A percentile compares a stretch with the other conserved stretches of the same genome.
Evolutionary conservation across 2,113 vertebrate genomes (phyloP).

Genomic region (Morone chrysops): DNA sequence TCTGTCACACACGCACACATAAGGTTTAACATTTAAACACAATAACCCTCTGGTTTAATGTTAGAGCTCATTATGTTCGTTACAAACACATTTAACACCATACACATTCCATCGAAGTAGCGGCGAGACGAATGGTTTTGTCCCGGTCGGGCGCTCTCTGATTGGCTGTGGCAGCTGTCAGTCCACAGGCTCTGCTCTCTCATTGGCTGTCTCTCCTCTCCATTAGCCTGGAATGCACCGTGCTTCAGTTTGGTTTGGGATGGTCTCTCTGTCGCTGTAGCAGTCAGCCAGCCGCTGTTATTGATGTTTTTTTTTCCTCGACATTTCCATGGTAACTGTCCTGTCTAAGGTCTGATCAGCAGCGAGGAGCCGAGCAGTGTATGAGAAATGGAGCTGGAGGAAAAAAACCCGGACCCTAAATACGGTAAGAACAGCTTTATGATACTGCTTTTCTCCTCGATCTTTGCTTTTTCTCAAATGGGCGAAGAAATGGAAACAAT

Average conservation of each 20-base stretch:
- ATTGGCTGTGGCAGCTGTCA: slow-evolving; percentile 58
- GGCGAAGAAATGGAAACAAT: slow-evolving; percentile 75
- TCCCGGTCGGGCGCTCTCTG: not conserved
- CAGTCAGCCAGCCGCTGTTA: slow-evolving; percentile 21
- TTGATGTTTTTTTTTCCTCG: slow-evolving; percentile 54
- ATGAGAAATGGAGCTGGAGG: slow-evolving; percentile 77
- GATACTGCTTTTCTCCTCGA: not conserved
- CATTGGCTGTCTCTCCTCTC: slow-evolving; percentile 61
- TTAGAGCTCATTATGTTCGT: not conserved
- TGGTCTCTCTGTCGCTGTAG: slow-evolving; percentile 8
- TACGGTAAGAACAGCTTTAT: slow-evolving; percentile 71
- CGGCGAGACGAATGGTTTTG: not conserved
- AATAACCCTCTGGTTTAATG: too few species aligned
- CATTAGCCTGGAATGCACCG: slow-evolving; percentile 30
- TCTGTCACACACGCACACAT: not conserved
- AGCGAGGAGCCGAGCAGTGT: slow-evolving; percentile 32
- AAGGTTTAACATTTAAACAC: not conserved
- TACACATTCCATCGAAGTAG: slow-evolving; percentile 63
- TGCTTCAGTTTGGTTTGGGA: slow-evolving; percentile 27
- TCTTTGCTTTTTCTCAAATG: slow-evolving; percentile 39
- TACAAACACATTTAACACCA: not conserved
- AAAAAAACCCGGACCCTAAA: slow-evolving; percentile 79
- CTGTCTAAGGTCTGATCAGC: slow-evolving; percentile 51
- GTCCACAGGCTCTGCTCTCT: not conserved
- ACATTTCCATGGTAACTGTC: slow-evolving; percentile 78